Conservation (phyloP, 2,113 vertebrate genomes). For the Tinamus guttatus region DNA sequence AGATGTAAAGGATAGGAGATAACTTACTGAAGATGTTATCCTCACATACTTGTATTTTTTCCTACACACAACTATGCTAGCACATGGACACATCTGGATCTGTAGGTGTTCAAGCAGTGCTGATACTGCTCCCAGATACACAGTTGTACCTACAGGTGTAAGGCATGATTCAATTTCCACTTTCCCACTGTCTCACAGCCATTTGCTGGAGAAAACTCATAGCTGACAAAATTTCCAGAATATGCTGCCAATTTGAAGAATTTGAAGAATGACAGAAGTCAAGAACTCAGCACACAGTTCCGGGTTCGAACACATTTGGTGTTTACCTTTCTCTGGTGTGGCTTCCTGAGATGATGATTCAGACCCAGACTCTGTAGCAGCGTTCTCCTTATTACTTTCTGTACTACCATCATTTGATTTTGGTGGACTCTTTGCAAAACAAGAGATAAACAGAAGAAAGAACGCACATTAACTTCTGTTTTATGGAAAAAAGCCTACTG, state of each 20-base stretch:
- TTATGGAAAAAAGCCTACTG: not conserved
- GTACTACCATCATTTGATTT: conserved; percentile 83
- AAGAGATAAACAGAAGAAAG: not conserved
- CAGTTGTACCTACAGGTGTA: not conserved
- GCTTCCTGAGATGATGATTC: conserved; percentile 91
- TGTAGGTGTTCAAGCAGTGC: not conserved
- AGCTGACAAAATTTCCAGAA: not conserved
- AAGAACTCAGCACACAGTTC: not conserved
- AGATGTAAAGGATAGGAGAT: not conserved
- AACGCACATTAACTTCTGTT: not conserved
- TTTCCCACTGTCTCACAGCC: not conserved
- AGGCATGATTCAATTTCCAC: not conserved
- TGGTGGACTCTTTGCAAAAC: conserved; percentile 87
- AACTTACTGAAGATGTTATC: not conserved
- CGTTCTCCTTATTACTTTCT: conserved; percentile 87
- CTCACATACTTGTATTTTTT: not conserved
- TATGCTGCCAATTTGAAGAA: not conserved
- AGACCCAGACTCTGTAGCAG: conserved; percentile 79
- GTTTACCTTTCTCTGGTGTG: conserved; percentile 92
- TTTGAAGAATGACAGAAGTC: not conserved
- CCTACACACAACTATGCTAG: not conserved
- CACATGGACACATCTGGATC: not conserved
- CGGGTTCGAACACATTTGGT: not conserved
- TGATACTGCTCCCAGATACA: not conserved
- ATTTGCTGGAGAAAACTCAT: not conserved